Evolutionary conservation across 2,888 invertebrate species (phyloP).

Genomic region (Bursaphelenchus okinawaensis): DNA sequence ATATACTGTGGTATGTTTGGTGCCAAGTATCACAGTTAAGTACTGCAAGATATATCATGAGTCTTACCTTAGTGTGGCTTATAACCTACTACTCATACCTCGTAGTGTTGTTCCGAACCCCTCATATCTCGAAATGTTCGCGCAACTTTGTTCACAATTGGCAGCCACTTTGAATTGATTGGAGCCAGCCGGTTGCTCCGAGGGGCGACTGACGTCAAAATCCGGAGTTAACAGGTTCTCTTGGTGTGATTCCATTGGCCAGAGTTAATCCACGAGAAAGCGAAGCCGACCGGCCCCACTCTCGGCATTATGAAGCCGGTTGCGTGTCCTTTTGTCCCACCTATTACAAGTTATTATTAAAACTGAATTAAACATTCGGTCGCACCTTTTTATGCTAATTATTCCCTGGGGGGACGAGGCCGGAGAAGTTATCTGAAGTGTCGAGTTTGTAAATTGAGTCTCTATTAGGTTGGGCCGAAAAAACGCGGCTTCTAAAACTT

Average conservation of each 20-base stretch:
- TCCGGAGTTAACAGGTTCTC: neutral
- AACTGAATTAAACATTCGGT: neutral
- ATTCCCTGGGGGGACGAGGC: neutral
- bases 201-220: neutral
- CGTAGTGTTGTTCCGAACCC: no score
- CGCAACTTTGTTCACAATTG: neutral
- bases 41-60: no score
- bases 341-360: neutral
- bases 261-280: neutral
- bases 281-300: neutral
- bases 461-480: neutral
- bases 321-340: neutral
- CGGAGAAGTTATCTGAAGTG: neutral
- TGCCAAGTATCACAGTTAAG: no score
- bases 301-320: neutral
- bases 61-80: no score
- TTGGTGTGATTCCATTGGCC: neutral
- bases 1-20: no score
- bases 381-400: neutral
- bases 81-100: no score
- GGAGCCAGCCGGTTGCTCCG: no score
- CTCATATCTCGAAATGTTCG: no score
- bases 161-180: neutral
- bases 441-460: neutral
- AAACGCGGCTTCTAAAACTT: no score